These are phyloP conservation scores for Philypnodon macrostomus DNA, from an alignment of 2,797 vertebrate genomes.

Conservation along the genomic window DNA sequence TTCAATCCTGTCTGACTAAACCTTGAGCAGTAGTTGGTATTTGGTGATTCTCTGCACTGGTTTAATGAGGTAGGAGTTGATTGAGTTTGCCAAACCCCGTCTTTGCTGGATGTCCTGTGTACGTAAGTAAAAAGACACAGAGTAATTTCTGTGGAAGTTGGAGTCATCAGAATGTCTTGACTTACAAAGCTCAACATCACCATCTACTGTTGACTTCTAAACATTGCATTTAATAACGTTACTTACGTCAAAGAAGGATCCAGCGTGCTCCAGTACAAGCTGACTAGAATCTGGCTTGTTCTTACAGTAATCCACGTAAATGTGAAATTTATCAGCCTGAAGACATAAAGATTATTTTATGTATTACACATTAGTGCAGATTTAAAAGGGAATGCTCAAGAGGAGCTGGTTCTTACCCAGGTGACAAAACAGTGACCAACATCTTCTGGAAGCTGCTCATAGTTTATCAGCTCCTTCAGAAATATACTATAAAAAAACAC, in stretches of 20 bases:
- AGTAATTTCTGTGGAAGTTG: too few relatives aligned
- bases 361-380: neutral
- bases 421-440: constrained; percentile 98
- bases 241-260: constrained; percentile 96
- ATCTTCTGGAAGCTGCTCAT: constrained; percentile 96
- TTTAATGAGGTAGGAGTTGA: constrained; percentile 98
- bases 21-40: constrained; percentile 97
- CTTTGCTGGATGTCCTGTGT: constrained; percentile 94
- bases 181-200: constrained; percentile 17
- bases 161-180: too few relatives aligned
- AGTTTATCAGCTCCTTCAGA: constrained; percentile 96
- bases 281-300: constrained; percentile 98
- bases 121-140: neutral
- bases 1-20: constrained; percentile 47
- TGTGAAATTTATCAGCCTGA: constrained; percentile 98
- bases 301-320: constrained; percentile 98
- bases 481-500: constrained; percentile 91
- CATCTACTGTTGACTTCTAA: constrained; percentile 39
- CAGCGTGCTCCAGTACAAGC: constrained; percentile 95
- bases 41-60: constrained; percentile 99
- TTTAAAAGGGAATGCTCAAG: neutral
- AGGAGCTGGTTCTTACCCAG: constrained; percentile 81
- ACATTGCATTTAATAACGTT: constrained; percentile 9
- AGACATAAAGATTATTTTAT: constrained; percentile 30
- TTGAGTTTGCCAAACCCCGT: constrained; percentile 93